Conservation (phyloP, 1,140 invertebrate genomes). For the Micrasema minimum region DNA sequence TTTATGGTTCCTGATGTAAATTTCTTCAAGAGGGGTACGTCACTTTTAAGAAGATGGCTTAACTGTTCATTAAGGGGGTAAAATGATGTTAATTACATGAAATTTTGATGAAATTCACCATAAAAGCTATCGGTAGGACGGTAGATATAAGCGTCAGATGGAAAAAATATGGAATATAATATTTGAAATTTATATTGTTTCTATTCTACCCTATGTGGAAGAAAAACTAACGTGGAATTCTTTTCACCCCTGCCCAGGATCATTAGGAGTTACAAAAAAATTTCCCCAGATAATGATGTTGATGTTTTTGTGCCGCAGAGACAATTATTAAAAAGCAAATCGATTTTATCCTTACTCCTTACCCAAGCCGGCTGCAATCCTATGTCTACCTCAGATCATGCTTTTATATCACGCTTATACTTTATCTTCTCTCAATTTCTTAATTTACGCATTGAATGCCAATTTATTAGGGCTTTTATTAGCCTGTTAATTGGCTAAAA, state of each 20-base stretch:
- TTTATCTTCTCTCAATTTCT: too few species aligned
- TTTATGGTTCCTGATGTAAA: slow-evolving; percentile 18
- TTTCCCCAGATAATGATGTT: not conserved
- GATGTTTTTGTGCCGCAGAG: too few species aligned
- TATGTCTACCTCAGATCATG: too few species aligned
- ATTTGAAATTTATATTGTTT: not conserved
- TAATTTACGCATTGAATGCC: too few species aligned
- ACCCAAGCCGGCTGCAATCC: too few species aligned
- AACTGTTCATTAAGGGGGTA: slow-evolving; percentile 16
- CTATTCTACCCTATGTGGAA: not conserved
- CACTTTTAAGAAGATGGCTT: slow-evolving; percentile 22
- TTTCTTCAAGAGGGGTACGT: slow-evolving; percentile 17
- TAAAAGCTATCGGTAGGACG: not conserved
- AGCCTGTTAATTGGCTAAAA: too few species aligned
- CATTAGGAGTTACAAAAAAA: not conserved
- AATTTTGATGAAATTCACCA: not conserved
- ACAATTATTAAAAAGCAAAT: too few species aligned
- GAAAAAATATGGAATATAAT: not conserved
- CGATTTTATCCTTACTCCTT: too few species aligned
- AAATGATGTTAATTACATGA: slow-evolving; percentile 8
- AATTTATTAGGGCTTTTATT: too few species aligned
- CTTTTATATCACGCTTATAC: too few species aligned
- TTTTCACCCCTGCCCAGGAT: too few species aligned
- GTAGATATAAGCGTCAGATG: not conserved
- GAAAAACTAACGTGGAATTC: too few species aligned